A percentile compares a stretch with the other conserved stretches of the same genome.
Evolutionary conservation across 1,140 invertebrate genomes (phyloP).

Genomic region (Charaxes varanes): DNA sequence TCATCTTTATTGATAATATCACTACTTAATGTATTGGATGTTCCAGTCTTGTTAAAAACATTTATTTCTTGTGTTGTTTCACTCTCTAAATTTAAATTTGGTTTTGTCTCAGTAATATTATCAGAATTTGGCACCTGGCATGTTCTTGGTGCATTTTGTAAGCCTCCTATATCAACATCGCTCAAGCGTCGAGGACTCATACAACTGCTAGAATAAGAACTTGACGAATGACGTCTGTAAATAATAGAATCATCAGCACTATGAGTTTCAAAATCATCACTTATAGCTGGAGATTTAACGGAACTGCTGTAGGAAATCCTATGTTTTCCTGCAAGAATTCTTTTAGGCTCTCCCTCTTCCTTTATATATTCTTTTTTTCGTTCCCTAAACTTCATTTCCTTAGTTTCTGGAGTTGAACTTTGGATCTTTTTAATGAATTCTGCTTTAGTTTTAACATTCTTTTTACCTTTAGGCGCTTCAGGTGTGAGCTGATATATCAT

Average conservation of each 20-base stretch:
- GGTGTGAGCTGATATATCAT: slow-evolving; percentile 83
- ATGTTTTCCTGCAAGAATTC: slow-evolving; percentile 57
- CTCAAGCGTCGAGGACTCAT: slow-evolving; percentile 65
- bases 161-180: slow-evolving; percentile 42
- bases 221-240: slow-evolving; percentile 86
- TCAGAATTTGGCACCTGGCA: slow-evolving; percentile 16
- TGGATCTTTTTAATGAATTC: slow-evolving; percentile 76
- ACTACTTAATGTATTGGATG: slow-evolving; percentile 18
- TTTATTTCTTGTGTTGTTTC: slow-evolving; percentile 21
- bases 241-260: slow-evolving; percentile 85
- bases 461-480: slow-evolving; percentile 66
- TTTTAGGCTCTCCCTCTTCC: slow-evolving; percentile 64
- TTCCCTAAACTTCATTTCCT: slow-evolving; percentile 69
- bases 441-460: slow-evolving; percentile 66
- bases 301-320: slow-evolving; percentile 51
- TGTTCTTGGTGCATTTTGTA: slow-evolving; percentile 15
- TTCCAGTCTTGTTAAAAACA: slow-evolving; percentile 41
- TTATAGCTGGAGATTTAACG: slow-evolving; percentile 70
- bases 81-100: slow-evolving; percentile 8
- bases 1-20: slow-evolving; percentile 61
- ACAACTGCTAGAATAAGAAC: slow-evolving; percentile 84
- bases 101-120: slow-evolving; percentile 18
- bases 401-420: slow-evolving; percentile 71
- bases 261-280: slow-evolving; percentile 76
- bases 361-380: slow-evolving; percentile 53